Percentiles rank a stretch among this genome's conserved stretches.
Evolutionary conservation across 2,113 vertebrate genomes (phyloP).

Genomic region (Sialia sialis): DNA sequence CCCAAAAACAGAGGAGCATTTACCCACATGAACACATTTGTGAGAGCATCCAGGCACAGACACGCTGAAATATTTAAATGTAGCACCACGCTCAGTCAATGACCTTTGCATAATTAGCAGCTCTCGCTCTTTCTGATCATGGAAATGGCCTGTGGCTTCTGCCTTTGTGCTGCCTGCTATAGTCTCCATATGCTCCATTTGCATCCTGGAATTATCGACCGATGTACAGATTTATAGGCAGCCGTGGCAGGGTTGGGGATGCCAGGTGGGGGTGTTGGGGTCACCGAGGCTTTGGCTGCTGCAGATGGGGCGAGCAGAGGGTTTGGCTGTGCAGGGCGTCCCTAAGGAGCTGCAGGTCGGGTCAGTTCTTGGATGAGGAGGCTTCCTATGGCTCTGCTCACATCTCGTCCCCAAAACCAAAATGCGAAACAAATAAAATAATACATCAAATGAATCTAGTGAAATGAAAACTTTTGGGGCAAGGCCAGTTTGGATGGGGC

Average conservation of each 20-base stretch:
- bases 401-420: slow-evolving; percentile 51
- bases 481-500: background rate
- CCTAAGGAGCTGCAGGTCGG: slow-evolving; percentile 36
- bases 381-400: background rate
- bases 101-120: slow-evolving; percentile 48
- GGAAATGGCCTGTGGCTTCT: background rate
- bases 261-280: slow-evolving; percentile 37
- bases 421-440: background rate
- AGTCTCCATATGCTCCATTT: slow-evolving; percentile 15
- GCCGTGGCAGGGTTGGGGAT: background rate
- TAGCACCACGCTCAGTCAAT: background rate
- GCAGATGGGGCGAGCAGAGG: slow-evolving; percentile 42
- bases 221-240: background rate
- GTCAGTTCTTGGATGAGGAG: background rate
- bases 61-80: background rate
- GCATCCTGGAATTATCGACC: background rate
- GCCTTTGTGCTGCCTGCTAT: background rate
- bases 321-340: background rate
- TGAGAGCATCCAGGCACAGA: background rate
- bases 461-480: background rate
- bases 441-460: background rate
- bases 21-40: background rate
- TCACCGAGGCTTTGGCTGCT: background rate
- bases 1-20: background rate
- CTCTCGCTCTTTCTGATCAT: background rate